These are phyloP conservation scores for Lepus townsendii DNA, from an alignment of 2,797 vertebrate genomes.

Conservation along the genomic window DNA sequence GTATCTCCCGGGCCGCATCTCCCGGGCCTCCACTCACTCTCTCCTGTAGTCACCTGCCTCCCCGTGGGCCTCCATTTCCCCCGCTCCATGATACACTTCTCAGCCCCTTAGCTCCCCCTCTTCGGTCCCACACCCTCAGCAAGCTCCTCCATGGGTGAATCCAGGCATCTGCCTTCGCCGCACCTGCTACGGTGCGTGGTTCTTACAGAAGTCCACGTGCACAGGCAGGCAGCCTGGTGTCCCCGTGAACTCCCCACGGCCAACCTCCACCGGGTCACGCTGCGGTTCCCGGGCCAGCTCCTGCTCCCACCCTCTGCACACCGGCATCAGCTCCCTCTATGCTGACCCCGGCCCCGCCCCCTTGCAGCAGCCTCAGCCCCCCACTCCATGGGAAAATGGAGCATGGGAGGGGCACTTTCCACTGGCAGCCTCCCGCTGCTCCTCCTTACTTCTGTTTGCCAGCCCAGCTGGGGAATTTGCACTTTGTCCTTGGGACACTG, in stretches of 20 bases:
- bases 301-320: not conserved
- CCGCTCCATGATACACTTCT: not conserved
- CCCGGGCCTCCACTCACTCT: too few relatives aligned
- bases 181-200: not conserved
- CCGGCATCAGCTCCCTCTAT: not conserved
- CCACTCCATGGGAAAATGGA: not conserved
- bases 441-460: not conserved
- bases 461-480: slow-evolving; percentile 47
- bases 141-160: not conserved
- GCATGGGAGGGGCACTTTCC: not conserved
- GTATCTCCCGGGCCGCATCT: too few relatives aligned
- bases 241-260: not conserved
- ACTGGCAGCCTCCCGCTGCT: not conserved
- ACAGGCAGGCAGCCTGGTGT: not conserved
- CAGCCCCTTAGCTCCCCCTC: not conserved
- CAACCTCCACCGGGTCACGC: accelerated
- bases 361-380: not conserved
- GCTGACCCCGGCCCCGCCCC: not conserved
- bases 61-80: not conserved
- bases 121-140: not conserved
- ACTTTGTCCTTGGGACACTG: slow-evolving; percentile 57
- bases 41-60: not conserved
- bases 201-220: not conserved
- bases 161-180: not conserved
- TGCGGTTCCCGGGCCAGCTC: not conserved